Base-by-base conservation (phyloP, 1,140 invertebrate genomes). In the Pygmarrhopalites habei region DNA sequence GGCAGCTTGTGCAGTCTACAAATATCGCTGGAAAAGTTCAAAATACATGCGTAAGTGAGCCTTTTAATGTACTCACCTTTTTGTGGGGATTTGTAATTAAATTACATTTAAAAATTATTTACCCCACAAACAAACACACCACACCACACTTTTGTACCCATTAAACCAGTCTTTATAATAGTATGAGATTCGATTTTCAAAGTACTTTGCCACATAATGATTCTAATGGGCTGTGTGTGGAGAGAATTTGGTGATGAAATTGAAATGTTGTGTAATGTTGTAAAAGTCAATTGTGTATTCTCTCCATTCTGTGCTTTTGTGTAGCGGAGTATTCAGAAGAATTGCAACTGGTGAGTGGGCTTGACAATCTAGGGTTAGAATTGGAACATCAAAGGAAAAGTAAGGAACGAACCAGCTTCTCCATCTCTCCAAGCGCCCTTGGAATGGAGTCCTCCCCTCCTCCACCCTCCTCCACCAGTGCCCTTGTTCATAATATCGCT, bases 11-110 rank as follows among this genome's bases (percentile, higher is more conserved):
- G 26, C 25, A 14, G 14, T 62, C 12, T 52, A 62, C 60, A 62
- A 62, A 56, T 62, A 62, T 25, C 49, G 52, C 19, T 62, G 60
- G 60, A 62, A 35, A 35, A 25, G 44, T 23, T 19, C 49, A 44
- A 47, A 53, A 10, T 62, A 55, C 25, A 29, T 21, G 1, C 4
- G 60, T 62, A 62, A 53, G 51, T 44, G 14, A 35, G 21, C 7
- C 46, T 23, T 21, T 23, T 49, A 10, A 49, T 49, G 47, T 12
- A 12, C 23, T 49, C n/a, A n/a, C n/a, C n/a, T n/a, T n/a, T n/a
- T n/a, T n/a, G n/a, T n/a, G n/a, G n/a, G n/a, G n/a, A n/a, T n/a
- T n/a, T n/a, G n/a, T n/a, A n/a, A n/a, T n/a, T n/a, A n/a, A n/a
- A n/a, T n/a, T n/a, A n/a, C n/a, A n/a, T n/a, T n/a, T n/a, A n/a